Evolutionary conservation across 2,113 vertebrate genomes (phyloP).

Genomic region (Zingel zingel): DNA sequence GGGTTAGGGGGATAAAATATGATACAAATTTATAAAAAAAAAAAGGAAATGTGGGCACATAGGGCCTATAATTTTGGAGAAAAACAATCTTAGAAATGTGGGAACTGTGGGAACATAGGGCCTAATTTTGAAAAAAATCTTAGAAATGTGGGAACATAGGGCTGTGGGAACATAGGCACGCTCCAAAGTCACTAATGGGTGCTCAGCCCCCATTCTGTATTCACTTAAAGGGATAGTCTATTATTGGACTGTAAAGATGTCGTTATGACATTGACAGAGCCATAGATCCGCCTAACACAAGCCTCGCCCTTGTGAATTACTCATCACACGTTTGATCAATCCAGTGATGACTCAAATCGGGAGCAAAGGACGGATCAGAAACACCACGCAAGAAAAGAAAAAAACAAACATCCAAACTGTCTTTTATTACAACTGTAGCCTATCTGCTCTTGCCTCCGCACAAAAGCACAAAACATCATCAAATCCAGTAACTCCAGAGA

Average conservation of each 20-base stretch:
- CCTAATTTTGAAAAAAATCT: too few species aligned
- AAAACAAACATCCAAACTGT: neutral
- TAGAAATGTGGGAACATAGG: too few species aligned
- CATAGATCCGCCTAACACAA: neutral
- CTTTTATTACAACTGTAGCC: neutral
- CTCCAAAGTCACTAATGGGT: neutral
- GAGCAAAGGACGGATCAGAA: conserved; percentile 38
- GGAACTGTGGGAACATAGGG: too few species aligned
- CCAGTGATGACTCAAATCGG: conserved; percentile 53
- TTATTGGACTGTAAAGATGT: neutral
- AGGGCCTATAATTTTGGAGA: too few species aligned
- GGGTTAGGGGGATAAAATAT: too few species aligned
- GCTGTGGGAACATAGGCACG: too few species aligned
- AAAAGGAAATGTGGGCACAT: too few species aligned
- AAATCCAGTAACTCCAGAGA: conserved; percentile 53
- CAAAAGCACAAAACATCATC: conserved; percentile 5
- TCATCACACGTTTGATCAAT: conserved; percentile 38
- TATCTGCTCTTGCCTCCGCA: conserved; percentile 19
- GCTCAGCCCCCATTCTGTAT: neutral
- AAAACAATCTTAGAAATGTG: too few species aligned
- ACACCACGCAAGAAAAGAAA: neutral
- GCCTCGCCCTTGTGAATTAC: conserved; percentile 42
- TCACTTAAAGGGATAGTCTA: neutral
- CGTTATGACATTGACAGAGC: conserved; percentile 31
- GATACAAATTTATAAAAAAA: too few species aligned